phyloP scores from a whole-genome alignment of 2,797 vertebrate species.

The Chloroceryle amazona region DNA sequence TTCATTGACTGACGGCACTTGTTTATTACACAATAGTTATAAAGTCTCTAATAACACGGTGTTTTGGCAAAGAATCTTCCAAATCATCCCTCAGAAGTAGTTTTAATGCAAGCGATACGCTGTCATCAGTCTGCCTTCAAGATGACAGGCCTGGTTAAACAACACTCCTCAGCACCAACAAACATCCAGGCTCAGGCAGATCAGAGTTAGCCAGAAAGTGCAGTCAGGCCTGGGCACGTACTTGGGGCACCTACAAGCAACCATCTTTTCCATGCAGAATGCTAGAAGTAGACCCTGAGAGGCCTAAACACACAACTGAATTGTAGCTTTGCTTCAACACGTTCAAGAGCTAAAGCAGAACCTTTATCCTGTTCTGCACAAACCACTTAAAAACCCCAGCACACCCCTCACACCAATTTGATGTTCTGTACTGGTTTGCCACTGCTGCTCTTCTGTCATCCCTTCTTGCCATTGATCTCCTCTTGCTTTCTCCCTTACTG shows the following conservation, averaged over 20 bases:
- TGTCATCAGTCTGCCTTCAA: background rate
- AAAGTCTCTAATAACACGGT: background rate
- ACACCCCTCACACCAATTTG: background rate
- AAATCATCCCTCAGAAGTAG: background rate
- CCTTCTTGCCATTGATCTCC: background rate
- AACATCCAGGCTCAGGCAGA: background rate
- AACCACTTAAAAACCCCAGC: background rate
- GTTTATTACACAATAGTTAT: background rate
- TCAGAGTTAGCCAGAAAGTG: background rate
- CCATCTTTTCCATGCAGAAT: background rate
- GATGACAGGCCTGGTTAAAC: background rate
- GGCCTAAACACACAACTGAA: background rate
- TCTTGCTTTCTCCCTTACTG: background rate
- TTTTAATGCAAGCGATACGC: background rate
- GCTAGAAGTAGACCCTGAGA: background rate
- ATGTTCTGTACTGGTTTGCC: background rate
- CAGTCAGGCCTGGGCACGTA: background rate
- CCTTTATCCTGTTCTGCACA: background rate
- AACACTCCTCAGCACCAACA: background rate
- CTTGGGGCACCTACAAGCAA: background rate
- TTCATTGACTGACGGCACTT: background rate
- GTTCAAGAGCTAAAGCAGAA: background rate
- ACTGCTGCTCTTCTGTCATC: background rate
- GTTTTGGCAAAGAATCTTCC: background rate
- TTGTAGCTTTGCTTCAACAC: background rate